Percentiles rank a stretch among this genome's conserved stretches.
phyloP scores from a whole-genome alignment of 1,140 invertebrate species.

The Lethrus apterus region DNA sequence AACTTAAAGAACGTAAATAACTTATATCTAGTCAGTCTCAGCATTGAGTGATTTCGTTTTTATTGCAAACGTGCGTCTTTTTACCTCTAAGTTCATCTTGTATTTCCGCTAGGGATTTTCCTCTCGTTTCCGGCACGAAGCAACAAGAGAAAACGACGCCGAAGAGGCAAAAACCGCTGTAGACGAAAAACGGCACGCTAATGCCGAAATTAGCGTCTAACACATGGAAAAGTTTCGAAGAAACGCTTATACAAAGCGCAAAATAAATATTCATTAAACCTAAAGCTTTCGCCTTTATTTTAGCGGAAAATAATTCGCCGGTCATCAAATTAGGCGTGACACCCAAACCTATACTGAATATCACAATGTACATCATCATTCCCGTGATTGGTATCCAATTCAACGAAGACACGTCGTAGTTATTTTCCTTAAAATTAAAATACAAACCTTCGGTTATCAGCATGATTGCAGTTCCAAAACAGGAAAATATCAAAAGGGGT shows the following conservation, averaged over 20 bases:
- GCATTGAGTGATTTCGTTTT: not conserved
- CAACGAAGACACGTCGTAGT: not conserved
- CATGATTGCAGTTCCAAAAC: not conserved
- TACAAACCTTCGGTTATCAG: not conserved
- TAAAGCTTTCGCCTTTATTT: conserved; percentile 25
- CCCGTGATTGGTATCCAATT: conserved; percentile 2
- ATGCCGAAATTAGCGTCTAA: not conserved
- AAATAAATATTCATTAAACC: conserved; percentile 4
- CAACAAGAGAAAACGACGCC: not conserved
- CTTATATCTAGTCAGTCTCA: too few species aligned
- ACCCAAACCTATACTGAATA: conserved; percentile 5
- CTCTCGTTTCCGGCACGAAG: conserved; percentile 16
- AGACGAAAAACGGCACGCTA: conserved; percentile 5
- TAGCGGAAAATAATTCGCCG: conserved; percentile 9
- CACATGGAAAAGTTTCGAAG: not conserved
- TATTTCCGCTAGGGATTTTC: conserved; percentile 15
- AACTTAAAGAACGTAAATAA: too few species aligned
- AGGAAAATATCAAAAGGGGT: not conserved
- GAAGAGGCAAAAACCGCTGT: not conserved
- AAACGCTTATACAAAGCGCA: not conserved
- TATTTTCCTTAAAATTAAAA: conserved; percentile 3
- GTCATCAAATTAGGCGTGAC: not conserved
- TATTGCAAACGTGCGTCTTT: not conserved
- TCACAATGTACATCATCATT: not conserved
- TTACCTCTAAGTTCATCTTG: conserved; percentile 25